Base-by-base conservation (phyloP, 2,113 vertebrate species). In the Plectropomus leopardus region DNA sequence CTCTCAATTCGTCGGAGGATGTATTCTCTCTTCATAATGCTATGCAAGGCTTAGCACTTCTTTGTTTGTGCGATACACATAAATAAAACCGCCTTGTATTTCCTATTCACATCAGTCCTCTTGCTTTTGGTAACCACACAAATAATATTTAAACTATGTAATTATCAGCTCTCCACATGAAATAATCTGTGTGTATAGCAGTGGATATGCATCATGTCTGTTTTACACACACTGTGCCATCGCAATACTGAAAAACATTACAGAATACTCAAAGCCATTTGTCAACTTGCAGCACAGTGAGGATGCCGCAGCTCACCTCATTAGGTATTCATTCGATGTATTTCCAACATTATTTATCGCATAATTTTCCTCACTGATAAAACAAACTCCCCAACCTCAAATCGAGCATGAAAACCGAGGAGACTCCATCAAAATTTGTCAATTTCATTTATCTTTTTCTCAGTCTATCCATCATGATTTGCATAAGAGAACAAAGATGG, bases 401-500 rank as follows among this genome's bases (percentile, higher is more conserved):
- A 57, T 48, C 4, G 4, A 78, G 85, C 64, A 5, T 63, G 50
- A 81, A 82, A 69, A 28, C 53, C 1, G 3, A 53, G 30, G 44
- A 24, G 34, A 4, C 58, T 50, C 57, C 34, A 74, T 74, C 63
- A 80, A 7, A 77, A 65, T 57, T 16, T 71, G 76, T 68, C 74
- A 34, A 0, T 64, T 76, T 4, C 51, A 21, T 59, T 83, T 10
- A 17, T 50, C n/a, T 19, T 60, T 65, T 47, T 28, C 17, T 9
- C 47, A 24, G 11, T 54, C 34, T 9, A 76, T 85, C 80, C n/a
- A 17, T 87, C 80, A 65, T 26, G 28, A 77, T 82, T 72, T 78
- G 59, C 63, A 78, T 78, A n/a, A 34, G 71, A 75, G 58, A 32
- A 26, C 11, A 17, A 7, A 2, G 8, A 30, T 26, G 26, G 16